Percentiles rank a stretch among this genome's conserved stretches.
phyloP scores from a whole-genome alignment of 2,113 vertebrate species.

The Onychostoma macrolepis region DNA sequence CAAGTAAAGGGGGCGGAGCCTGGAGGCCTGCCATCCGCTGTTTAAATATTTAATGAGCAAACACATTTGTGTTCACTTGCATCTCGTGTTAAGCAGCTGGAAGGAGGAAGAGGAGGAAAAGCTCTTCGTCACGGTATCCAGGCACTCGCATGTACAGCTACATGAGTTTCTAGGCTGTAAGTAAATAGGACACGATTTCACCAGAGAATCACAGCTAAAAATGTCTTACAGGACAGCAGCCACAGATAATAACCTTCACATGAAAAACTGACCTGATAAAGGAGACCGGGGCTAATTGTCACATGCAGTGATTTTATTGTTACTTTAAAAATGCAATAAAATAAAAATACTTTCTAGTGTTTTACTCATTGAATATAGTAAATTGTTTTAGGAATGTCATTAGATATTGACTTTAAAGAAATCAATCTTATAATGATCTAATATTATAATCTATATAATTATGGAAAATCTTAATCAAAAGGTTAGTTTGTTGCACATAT shows the following conservation, averaged over 20 bases:
- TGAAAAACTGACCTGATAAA: neutral
- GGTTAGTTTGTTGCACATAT: too few species aligned
- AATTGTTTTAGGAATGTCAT: neutral
- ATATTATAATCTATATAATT: neutral
- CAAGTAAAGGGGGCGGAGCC: neutral
- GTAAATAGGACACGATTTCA: constrained; percentile 6
- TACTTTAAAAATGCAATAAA: neutral
- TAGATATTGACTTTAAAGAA: neutral
- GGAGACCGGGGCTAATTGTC: neutral
- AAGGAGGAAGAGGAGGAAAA: constrained; percentile 37
- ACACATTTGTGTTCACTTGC: constrained; percentile 54
- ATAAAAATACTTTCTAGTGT: neutral
- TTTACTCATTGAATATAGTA: neutral
- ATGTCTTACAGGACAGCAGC: neutral
- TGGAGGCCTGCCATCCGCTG: constrained; percentile 26
- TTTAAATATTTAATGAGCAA: constrained; percentile 61
- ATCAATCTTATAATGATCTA: neutral
- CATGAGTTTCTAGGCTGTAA: constrained; percentile 10
- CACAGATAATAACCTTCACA: neutral
- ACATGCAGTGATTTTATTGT: neutral
- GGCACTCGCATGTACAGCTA: neutral
- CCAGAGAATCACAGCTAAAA: constrained; percentile 23
- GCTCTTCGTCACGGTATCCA: constrained; percentile 39
- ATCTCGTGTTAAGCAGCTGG: constrained; percentile 32
- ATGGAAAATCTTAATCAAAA: neutral